Conservation (phyloP, 1,140 invertebrate species). For the Anagrus nilaparvatae region DNA sequence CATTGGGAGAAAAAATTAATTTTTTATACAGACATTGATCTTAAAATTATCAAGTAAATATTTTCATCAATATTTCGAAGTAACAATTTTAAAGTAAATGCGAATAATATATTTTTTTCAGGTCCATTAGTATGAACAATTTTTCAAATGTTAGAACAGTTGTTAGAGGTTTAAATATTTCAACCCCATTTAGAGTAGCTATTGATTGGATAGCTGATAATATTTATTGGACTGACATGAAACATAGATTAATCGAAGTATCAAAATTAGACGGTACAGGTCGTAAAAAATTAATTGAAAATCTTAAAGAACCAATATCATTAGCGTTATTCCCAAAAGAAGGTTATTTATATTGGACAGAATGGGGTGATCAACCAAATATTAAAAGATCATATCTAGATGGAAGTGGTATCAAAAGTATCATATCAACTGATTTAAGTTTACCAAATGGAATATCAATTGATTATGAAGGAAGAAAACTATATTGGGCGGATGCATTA, state of each 20-base stretch:
- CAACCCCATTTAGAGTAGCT: conserved; percentile 68
- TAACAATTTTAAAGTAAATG: neutral
- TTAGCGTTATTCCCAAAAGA: conserved; percentile 66
- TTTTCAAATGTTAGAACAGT: conserved; percentile 51
- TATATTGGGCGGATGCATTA: conserved; percentile 87
- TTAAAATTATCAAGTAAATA: conserved; percentile 51
- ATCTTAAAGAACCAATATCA: conserved; percentile 65
- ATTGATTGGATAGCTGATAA: conserved; percentile 84
- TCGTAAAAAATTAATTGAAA: conserved; percentile 60
- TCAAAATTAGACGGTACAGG: conserved; percentile 66
- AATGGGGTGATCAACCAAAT: conserved; percentile 73
- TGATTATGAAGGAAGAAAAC: conserved; percentile 64
- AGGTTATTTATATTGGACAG: conserved; percentile 84
- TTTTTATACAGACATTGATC: conserved; percentile 74
- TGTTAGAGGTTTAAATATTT: conserved; percentile 43
- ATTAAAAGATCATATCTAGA: conserved; percentile 81
- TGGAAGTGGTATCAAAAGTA: conserved; percentile 61
- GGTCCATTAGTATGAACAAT: conserved; percentile 57
- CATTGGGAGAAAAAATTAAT: conserved; percentile 72
- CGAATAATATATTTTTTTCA: conserved; percentile 24
- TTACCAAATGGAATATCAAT: conserved; percentile 88
- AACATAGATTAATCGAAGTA: conserved; percentile 74
- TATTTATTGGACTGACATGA: conserved; percentile 83
- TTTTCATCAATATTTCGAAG: conserved; percentile 1
- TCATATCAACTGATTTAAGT: conserved; percentile 67